Percentiles rank a stretch among this genome's conserved stretches.
phyloP scores from a whole-genome alignment of 1,140 invertebrate genomes.

The Brachionus calyciflorus region DNA sequence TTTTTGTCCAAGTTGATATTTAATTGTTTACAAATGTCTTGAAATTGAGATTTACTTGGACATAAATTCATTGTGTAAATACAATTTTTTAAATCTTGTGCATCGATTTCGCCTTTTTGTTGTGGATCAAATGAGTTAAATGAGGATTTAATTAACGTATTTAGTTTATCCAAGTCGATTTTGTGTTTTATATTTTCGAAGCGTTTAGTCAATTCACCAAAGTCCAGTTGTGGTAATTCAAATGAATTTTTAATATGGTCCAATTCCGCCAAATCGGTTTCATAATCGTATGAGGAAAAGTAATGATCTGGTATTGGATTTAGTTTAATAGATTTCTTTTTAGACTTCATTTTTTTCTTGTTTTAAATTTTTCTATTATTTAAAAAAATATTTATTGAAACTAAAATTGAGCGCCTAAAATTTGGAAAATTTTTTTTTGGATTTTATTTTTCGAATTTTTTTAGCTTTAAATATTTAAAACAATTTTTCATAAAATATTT shows the following conservation, averaged over 20 bases:
- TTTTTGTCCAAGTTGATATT: background rate
- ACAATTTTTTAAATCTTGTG: background rate
- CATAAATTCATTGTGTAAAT: background rate
- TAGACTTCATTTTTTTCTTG: background rate
- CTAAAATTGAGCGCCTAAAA: no score
- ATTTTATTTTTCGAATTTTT: no score
- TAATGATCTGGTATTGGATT: no score
- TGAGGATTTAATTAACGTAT: background rate
- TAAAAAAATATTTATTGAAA: no score
- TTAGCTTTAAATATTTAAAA: no score
- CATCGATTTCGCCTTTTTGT: constrained; percentile 3
- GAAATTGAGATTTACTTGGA: background rate
- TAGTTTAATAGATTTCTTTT: no score
- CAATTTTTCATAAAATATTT: background rate
- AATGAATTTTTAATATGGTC: no score
- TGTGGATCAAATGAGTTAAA: constrained; percentile 2
- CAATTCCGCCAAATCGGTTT: no score
- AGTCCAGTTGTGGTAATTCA: background rate
- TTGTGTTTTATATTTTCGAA: background rate
- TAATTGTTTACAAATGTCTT: background rate
- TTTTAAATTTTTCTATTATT: no score
- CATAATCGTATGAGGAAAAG: no score
- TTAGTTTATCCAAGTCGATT: background rate
- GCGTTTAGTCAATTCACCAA: background rate
- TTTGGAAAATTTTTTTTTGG: no score